These are phyloP conservation scores for Galerucella nymphaeae DNA, from an alignment of 2,888 invertebrate species.

Conservation along the genomic window DNA sequence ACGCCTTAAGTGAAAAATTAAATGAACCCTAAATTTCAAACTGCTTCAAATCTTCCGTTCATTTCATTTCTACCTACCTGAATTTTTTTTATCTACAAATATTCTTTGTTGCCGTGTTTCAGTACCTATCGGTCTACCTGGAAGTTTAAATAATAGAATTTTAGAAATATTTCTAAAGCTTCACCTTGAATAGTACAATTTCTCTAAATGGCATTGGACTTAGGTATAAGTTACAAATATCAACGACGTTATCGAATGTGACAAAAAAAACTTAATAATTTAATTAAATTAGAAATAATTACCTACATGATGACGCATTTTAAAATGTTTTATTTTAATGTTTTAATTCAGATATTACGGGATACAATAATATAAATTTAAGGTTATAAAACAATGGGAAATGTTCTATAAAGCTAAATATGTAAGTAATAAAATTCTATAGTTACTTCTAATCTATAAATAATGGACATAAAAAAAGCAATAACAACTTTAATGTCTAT, in stretches of 20 bases:
- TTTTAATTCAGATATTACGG: too few species aligned
- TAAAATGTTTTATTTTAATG: not conserved
- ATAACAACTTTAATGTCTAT: not conserved
- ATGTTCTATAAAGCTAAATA: too few species aligned
- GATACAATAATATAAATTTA: too few species aligned
- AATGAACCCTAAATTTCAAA: not conserved
- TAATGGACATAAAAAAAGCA: not conserved
- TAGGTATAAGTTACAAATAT: not conserved
- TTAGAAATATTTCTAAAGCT: slow-evolving; percentile 9
- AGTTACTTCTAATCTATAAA: not conserved
- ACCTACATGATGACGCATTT: not conserved
- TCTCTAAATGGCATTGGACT: slow-evolving; percentile 13
- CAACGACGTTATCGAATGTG: not conserved
- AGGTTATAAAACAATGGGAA: too few species aligned
- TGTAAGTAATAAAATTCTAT: too few species aligned
- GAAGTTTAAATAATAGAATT: slow-evolving; percentile 16
- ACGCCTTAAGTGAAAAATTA: not conserved
- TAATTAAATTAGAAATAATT: not conserved
- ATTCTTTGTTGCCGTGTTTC: not conserved
- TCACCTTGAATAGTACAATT: slow-evolving; percentile 9
- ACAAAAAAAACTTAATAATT: not conserved
- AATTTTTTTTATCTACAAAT: slow-evolving; percentile 11
- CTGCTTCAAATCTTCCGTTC: not conserved
- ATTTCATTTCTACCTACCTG: slow-evolving; percentile 14
- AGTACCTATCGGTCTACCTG: slow-evolving; percentile 9